A percentile compares a stretch with the other conserved stretches of the same genome.
Evolutionary conservation across 2,888 invertebrate species (phyloP).

Genomic region (Phortica magna): DNA sequence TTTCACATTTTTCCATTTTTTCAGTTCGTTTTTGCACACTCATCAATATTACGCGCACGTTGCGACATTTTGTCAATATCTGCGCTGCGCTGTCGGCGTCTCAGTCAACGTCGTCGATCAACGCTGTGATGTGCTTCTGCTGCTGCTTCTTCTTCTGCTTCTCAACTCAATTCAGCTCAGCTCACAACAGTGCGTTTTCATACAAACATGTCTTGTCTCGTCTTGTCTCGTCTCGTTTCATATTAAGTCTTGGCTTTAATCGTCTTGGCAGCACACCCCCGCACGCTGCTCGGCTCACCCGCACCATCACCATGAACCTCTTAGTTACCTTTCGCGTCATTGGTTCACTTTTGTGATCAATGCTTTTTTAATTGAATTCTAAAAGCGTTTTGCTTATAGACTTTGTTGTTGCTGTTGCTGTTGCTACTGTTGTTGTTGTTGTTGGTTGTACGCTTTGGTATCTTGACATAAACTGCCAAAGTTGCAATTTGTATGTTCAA

Average conservation of each 20-base stretch:
- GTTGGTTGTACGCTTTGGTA: slow-evolving; percentile 62
- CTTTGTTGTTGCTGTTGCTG: slow-evolving; percentile 53
- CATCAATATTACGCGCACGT: slow-evolving; percentile 76
- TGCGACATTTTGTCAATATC: slow-evolving; percentile 78
- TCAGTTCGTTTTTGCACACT: slow-evolving; percentile 58
- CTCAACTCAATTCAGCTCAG: not conserved
- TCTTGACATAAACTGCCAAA: slow-evolving; percentile 45
- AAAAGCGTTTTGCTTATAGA: slow-evolving; percentile 63
- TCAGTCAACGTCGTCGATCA: not conserved
- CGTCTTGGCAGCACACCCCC: not conserved
- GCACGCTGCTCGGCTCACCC: not conserved
- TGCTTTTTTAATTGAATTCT: slow-evolving; percentile 77
- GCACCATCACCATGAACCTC: not conserved
- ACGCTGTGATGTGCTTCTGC: not conserved
- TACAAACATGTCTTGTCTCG: not conserved
- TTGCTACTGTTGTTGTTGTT: slow-evolving; percentile 38
- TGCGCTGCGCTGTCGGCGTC: slow-evolving; percentile 66
- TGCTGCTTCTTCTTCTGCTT: not conserved
- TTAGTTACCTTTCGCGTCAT: not conserved
- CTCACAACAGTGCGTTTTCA: not conserved
- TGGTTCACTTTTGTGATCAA: slow-evolving; percentile 59
- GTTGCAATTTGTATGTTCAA: slow-evolving; percentile 26
- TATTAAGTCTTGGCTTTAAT: not conserved
- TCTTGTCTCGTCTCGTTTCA: not conserved
- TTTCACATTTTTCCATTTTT: not conserved